phyloP scores from a whole-genome alignment of 2,113 vertebrate species.

The Hemiscyllium ocellatum region DNA sequence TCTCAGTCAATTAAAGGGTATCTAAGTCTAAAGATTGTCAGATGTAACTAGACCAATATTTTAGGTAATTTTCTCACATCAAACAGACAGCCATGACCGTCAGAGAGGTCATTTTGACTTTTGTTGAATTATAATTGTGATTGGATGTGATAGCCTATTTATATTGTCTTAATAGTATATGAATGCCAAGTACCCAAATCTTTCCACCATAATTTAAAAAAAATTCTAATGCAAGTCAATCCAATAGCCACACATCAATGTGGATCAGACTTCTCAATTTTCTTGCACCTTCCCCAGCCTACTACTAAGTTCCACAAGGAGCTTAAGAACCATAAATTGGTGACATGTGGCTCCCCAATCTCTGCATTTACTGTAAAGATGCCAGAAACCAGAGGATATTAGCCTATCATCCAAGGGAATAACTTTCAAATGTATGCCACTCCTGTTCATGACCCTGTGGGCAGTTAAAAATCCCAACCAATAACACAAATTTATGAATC shows the following conservation, averaged over 20 bases:
- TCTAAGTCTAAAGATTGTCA: neutral
- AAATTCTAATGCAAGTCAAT: neutral
- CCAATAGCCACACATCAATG: neutral
- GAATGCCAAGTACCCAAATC: neutral
- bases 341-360: too few relatives aligned
- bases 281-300: too few relatives aligned
- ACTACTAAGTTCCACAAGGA: too few relatives aligned
- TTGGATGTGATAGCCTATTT: neutral
- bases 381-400: too few relatives aligned
- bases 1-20: neutral
- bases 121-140: neutral
- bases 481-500: neutral
- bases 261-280: neutral
- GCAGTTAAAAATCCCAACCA: neutral
- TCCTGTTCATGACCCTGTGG: too few relatives aligned
- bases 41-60: neutral
- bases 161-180: neutral
- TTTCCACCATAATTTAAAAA: neutral
- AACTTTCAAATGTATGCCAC: too few relatives aligned
- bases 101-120: neutral
- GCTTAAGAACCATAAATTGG: too few relatives aligned
- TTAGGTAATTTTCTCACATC: neutral
- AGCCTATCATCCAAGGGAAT: too few relatives aligned
- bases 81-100: neutral
- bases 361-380: too few relatives aligned